A percentile compares a stretch with the other conserved stretches of the same genome.
phyloP scores from a whole-genome alignment of 2,113 vertebrate genomes.

The Agapornis roseicollis region DNA sequence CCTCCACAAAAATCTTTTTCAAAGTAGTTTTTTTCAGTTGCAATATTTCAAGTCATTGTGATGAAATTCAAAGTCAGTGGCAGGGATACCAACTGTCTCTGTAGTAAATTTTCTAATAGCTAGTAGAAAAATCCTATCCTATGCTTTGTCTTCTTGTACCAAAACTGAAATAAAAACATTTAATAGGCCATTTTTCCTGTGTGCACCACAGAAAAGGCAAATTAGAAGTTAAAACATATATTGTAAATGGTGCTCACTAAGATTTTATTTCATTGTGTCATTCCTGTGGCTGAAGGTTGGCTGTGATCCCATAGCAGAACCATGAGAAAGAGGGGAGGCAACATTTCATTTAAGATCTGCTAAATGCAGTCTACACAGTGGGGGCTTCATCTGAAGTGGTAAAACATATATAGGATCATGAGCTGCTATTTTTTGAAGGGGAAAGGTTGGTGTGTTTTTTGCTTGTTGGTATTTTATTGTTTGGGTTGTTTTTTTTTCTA shows the following conservation, averaged over 20 bases:
- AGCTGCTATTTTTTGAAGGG: neutral
- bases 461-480: neutral
- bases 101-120: neutral
- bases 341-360: neutral
- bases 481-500: neutral
- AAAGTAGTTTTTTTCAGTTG: neutral
- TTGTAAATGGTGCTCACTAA: neutral
- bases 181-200: neutral
- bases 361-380: neutral
- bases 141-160: neutral
- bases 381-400: neutral
- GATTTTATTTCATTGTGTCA: neutral
- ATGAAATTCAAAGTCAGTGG: neutral
- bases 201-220: neutral
- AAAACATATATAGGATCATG: neutral
- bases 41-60: neutral
- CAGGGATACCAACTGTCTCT: neutral
- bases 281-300: neutral
- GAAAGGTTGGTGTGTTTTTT: neutral
- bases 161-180: neutral
- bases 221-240: neutral
- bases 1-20: neutral
- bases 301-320: neutral
- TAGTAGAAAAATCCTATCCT: neutral
- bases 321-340: neutral